Base-by-base conservation (phyloP, 1,140 invertebrate species). In the Plutomurus gul region DNA sequence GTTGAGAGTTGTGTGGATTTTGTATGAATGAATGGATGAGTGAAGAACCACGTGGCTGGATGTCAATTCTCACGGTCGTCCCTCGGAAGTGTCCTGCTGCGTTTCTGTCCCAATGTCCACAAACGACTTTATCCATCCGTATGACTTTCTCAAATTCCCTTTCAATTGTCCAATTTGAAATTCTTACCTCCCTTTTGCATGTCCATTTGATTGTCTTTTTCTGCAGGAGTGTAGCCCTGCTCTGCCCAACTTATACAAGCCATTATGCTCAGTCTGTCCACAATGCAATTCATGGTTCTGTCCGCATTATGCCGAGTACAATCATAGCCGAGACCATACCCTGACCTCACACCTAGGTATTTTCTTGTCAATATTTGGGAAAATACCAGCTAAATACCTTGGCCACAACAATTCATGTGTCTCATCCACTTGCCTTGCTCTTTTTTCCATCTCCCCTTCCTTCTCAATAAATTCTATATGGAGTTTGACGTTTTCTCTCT, bases 291-390 rank as follows among this genome's bases (percentile, higher is more conserved):
- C 25, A 25, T 40, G n/a, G 36, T 39, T 39, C 36, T 22, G 22
- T 72, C 39, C 36, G 25, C 20, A 43, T 72, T 43, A 18, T 43
- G 18, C 33, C 40, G 18, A 22, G 25, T 37, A 72, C 36, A 39
- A 72, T 72, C 18, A 20, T 10, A 25, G 18, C 18, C 70, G 33
- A 60, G 25, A 33, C 30, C 25, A 27, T 72, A 37, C 73, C 73
- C 72, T 82, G 81, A 82, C 81, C 81, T 82, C 81, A 82, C 81
- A 82, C 81, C 75, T 82, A 27, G 81, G 74, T 60, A 82, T 78
- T 82, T 79, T 76, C 76, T 65, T 82, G 81, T 82, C 81, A 82
- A 82, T 82, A 82, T 82, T 82, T 82, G 81, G 77, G 75, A 79
- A 82, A 79, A 76, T 72, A 65, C 70, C 43, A 39, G 22, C 79